A percentile compares a stretch with the other conserved stretches of the same genome.
Conservation (phyloP, 2,113 vertebrate species). For the Parotia lawesii region DNA sequence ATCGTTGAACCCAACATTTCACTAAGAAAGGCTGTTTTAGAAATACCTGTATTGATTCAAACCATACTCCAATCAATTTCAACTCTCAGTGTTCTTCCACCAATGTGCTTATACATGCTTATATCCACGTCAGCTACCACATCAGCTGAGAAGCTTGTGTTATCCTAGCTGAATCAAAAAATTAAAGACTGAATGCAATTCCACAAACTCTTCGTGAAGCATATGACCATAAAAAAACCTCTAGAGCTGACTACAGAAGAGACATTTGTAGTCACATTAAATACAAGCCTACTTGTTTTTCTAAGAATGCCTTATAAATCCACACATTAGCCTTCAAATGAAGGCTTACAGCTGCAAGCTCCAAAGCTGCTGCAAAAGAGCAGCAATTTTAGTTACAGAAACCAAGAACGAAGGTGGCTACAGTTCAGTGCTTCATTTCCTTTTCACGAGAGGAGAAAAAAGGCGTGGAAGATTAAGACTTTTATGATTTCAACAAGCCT, state of each 20-base stretch:
- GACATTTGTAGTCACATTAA: neutral
- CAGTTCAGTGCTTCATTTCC: neutral
- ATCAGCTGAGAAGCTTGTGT: neutral
- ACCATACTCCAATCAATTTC: neutral
- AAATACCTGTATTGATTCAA: neutral
- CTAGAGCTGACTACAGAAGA: neutral
- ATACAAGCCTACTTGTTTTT: neutral
- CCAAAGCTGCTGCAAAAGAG: neutral
- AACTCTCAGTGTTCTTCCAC: neutral
- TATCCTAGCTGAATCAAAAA: neutral
- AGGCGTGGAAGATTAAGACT: neutral
- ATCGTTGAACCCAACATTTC: neutral
- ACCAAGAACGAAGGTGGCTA: neutral
- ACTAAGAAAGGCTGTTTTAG: neutral
- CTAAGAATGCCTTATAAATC: neutral
- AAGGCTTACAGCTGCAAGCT: neutral
- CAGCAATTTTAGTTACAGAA: neutral
- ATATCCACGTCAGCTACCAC: neutral
- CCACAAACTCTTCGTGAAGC: neutral
- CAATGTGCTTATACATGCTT: neutral
- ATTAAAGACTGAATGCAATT: neutral
- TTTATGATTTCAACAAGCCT: neutral
- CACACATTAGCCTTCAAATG: neutral
- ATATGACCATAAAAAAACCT: neutral
- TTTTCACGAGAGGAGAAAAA: fast-evolving